Evolutionary conservation across 2,797 vertebrate genomes (phyloP).

Genomic region (Phataginus tricuspis): DNA sequence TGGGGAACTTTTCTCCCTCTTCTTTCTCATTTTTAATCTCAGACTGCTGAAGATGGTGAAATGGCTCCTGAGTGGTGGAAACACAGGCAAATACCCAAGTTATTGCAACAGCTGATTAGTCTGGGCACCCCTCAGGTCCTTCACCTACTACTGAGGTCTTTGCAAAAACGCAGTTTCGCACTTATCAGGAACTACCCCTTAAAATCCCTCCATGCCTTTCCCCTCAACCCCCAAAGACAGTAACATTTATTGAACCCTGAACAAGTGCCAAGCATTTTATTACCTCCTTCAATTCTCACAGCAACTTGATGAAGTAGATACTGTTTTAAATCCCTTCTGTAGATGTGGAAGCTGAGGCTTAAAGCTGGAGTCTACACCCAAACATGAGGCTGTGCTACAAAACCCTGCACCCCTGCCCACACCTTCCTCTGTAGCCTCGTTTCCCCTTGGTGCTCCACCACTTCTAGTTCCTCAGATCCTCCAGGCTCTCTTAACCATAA

Average conservation of each 20-base stretch:
- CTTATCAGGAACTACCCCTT: background rate
- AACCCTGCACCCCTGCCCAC: no score
- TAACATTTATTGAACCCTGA: background rate
- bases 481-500: background rate
- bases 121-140: background rate
- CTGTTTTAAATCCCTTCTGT: background rate
- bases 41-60: background rate
- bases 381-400: background rate
- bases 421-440: rapidly evolving
- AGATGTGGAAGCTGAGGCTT: background rate
- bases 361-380: background rate
- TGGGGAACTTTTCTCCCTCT: background rate
- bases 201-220: background rate
- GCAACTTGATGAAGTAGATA: background rate
- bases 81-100: background rate
- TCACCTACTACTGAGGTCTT: background rate
- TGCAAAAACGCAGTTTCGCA: background rate
- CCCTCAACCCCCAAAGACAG: background rate
- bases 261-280: rapidly evolving
- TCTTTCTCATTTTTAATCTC: background rate
- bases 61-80: background rate
- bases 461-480: background rate
- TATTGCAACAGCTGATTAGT: background rate
- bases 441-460: rapidly evolving
- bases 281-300: background rate